Evolutionary conservation across 2,113 vertebrate genomes (phyloP), one percentile per base, ranked within the genome.

Genomic region (Kobus ellipsiprymnus): DNA sequence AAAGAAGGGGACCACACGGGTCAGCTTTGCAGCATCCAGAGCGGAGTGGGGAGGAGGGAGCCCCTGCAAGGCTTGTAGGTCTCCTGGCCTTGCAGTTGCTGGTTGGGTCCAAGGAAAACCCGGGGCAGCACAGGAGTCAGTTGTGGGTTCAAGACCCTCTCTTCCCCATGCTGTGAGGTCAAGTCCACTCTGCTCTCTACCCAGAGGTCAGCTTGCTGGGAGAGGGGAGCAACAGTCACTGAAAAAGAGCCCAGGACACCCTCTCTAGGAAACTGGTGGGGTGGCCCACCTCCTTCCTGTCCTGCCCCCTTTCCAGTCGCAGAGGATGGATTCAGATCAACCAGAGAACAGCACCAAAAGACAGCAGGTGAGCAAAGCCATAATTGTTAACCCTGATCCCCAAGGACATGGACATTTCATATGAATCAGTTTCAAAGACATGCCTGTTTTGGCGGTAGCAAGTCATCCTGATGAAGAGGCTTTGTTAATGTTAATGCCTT

Each of bases 31-130:
- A 17, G 9, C 17, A 17, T 11, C 25, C 57, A 50, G 33, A 23
- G 25, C 0, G 0, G 3, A 13, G 7, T n/a, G 27, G 29, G 15
- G 13, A 59, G 59, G 30, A 25, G 0, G 1, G 12, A 12, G 15
- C 30, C 30, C 29, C 17, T 29, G n/a, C 2, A 9, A 13, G 17
- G 1, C 1, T 77, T 44, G 71, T 44, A 14, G 40, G 71, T 27
- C 71, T 27, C 23, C 12, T 44, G 40, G 23, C 36, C 23, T 44
- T 77, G 71, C 36, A 27, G 71, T 25, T 77, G 23, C 71, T 77
- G 71, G 6, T 77, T 77, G 36, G 36, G 36, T 77, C 7, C 71
- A 77, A 44, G 36, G 23, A 4, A 15, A 48, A 14, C 10, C 17
- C 2, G 0, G 2, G 16, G 21, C n/a, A 52, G 64, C 8, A 11